A percentile compares a stretch with the other conserved stretches of the same genome.
phyloP scores from a whole-genome alignment of 2,797 vertebrate species.

The Anisognathus igniventris region DNA sequence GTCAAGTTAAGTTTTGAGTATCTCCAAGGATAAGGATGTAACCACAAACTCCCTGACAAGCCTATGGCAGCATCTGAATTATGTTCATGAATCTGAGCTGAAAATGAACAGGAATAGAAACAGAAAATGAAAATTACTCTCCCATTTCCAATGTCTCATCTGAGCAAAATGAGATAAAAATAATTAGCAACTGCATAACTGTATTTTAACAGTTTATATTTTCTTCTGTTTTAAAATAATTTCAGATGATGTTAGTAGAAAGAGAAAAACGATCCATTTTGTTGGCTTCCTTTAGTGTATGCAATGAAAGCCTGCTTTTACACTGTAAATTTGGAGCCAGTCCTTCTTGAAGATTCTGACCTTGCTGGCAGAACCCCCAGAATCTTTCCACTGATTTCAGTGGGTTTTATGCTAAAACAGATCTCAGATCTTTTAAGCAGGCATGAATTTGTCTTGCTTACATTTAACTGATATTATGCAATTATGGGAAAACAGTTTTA shows the following conservation, averaged over 20 bases:
- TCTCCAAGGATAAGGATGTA: background rate
- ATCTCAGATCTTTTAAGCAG: background rate
- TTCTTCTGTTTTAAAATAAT: background rate
- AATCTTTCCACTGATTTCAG: background rate
- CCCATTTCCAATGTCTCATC: background rate
- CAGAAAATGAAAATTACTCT: background rate
- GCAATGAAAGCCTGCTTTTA: background rate
- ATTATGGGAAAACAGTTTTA: constrained; percentile 29
- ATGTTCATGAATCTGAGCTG: rapidly evolving
- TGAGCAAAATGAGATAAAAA: background rate
- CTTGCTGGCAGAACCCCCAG: background rate
- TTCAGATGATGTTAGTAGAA: background rate
- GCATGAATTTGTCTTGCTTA: background rate
- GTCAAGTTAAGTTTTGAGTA: background rate
- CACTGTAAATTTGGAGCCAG: background rate
- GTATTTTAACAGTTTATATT: background rate
- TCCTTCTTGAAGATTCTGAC: background rate
- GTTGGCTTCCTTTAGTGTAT: background rate
- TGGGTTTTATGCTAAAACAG: background rate
- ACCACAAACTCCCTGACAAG: background rate
- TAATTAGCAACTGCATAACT: background rate
- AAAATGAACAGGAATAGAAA: background rate
- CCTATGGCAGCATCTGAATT: background rate
- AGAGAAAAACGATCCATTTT: background rate
- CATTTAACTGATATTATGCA: background rate